phyloP scores from a whole-genome alignment of 2,113 vertebrate genomes.

The Actinemys pallida region DNA sequence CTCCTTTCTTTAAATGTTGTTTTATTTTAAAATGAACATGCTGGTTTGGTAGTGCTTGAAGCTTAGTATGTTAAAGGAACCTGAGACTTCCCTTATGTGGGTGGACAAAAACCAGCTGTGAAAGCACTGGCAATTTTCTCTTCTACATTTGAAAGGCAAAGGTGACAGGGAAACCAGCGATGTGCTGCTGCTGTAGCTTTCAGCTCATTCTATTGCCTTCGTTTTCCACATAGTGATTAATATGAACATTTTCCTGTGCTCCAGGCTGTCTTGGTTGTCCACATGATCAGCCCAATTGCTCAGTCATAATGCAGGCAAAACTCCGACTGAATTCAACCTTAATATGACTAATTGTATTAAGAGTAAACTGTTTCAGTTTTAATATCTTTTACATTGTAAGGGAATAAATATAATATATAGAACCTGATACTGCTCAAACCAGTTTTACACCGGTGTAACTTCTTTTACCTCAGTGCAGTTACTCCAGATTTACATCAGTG shows the following conservation, averaged over 20 bases:
- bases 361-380: neutral
- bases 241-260: neutral
- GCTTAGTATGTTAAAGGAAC: neutral
- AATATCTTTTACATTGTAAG: neutral
- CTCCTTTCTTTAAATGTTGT: neutral
- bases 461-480: neutral
- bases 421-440: neutral
- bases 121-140: constrained; percentile 21
- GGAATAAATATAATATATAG: neutral
- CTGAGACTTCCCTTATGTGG: neutral
- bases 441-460: neutral
- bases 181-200: neutral
- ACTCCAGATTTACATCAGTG: neutral
- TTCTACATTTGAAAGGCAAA: constrained; percentile 2
- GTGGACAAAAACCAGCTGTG: constrained; percentile 22
- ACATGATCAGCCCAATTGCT: neutral
- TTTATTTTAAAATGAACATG: neutral
- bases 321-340: neutral
- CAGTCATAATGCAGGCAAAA: neutral
- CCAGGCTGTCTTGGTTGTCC: neutral
- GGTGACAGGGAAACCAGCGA: neutral
- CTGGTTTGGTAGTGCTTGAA: neutral
- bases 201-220: neutral
- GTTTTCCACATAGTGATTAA: constrained; percentile 13
- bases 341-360: neutral